Evolutionary conservation across 2,797 vertebrate species (phyloP), one percentile per base, ranked within the genome.

Genomic region (Catostomus latipinnis): DNA sequence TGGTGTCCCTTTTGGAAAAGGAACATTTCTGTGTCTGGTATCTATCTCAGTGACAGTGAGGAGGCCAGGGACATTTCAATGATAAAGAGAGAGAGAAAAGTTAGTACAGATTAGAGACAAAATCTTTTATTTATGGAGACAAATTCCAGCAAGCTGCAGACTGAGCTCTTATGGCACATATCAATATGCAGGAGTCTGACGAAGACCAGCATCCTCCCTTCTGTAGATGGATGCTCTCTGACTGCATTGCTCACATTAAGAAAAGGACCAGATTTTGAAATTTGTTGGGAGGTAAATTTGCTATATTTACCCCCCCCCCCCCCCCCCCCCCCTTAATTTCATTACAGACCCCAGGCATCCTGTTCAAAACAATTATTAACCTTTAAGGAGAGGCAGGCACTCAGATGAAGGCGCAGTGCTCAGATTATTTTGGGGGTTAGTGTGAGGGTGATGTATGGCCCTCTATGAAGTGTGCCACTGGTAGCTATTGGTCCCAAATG

Each of bases 331-430:
- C 57, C 46, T 18, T n/a, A 22, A 18, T 58, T 58, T 4, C 14
- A 65, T 54, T 49, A 57, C 68, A 14, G 87, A 82, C 87, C 75
- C 89, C 53, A 67, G 81, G 87, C 85, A 63, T 81, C 83, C 82
- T 83, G 73, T 89, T 88, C 86, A 87, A 88, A 87, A 90, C 88
- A 88, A 86, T 86, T 89, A 91, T 91, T 91, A 92, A 90, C 90
- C 89, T 92, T 90, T 88, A 82, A 63, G 75, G 61, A 87, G 84
- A 88, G 62, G 34, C 58, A n/a, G 46, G 52, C 61, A 1, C 77
- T 80, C 81, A 76, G 48, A 58, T 57, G 8, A 43, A 34, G 10
- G 43, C 11, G 1, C 57, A 50, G 22, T 62, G 80, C 85, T 80
- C 74, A 52, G 83, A 43, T 89, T 82, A 78, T 86, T 85, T 71